Evolutionary conservation across 2,797 vertebrate species (phyloP).

Genomic region (Odontamblyopus rebecca): DNA sequence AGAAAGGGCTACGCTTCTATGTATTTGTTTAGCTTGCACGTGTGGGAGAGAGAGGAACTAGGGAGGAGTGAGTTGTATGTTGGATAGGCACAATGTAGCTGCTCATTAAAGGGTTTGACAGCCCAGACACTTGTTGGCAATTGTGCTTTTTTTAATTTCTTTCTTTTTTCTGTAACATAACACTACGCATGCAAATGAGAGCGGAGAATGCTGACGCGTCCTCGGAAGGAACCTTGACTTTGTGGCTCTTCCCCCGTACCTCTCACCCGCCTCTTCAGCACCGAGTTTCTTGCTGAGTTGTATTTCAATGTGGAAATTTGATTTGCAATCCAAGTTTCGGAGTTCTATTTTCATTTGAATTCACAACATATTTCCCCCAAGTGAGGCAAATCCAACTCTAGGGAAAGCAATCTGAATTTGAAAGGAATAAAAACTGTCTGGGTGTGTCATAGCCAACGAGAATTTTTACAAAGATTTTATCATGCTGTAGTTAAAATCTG

Average conservation of each 20-base stretch:
- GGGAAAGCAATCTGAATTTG: constrained; percentile 18
- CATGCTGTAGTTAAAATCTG: background rate
- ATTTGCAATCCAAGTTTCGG: background rate
- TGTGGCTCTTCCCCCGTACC: background rate
- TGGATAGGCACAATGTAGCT: constrained; percentile 18
- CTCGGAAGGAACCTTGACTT: background rate
- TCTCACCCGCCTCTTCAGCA: background rate
- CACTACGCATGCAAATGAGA: constrained; percentile 4
- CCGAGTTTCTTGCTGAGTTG: background rate
- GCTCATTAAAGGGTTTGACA: constrained; percentile 40
- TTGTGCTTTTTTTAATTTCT: constrained; percentile 19
- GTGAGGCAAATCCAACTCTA: background rate
- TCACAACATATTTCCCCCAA: background rate
- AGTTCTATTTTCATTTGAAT: background rate
- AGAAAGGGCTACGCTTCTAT: constrained; percentile 31
- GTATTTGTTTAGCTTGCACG: constrained; percentile 30
- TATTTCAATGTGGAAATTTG: background rate
- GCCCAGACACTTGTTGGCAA: constrained; percentile 29
- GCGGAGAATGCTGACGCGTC: background rate
- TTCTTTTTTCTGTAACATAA: constrained; percentile 5
- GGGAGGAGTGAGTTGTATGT: constrained; percentile 28
- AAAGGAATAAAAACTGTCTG: background rate
- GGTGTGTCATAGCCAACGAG: background rate
- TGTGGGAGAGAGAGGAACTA: constrained; percentile 26
- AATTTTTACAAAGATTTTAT: background rate